Percentiles rank a stretch among this genome's conserved stretches.
These are phyloP conservation scores for Atrina japonica DNA, from an alignment of 2,888 invertebrate genomes.

Conservation along the genomic window DNA sequence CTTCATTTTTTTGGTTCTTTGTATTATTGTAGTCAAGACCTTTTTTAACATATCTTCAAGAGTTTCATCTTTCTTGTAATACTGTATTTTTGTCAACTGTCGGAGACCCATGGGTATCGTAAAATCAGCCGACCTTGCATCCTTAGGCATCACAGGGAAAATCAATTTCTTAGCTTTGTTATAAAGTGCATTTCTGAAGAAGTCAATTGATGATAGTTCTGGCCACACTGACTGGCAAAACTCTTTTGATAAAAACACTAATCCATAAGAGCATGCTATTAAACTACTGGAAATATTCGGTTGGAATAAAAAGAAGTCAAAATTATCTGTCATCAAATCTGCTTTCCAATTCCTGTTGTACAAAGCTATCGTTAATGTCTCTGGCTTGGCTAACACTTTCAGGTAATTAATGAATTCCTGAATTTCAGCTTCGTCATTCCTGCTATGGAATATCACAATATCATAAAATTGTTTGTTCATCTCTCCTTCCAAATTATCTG, in stretches of 20 bases:
- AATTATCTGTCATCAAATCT: no score
- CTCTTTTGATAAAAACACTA: slow-evolving; percentile 10
- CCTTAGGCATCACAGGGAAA: slow-evolving; percentile 5
- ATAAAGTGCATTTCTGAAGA: slow-evolving; percentile 12
- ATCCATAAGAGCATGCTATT: background rate
- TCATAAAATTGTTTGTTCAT: no score
- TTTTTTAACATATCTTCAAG: background rate
- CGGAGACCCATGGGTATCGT: slow-evolving; percentile 11
- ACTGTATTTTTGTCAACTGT: slow-evolving; percentile 3
- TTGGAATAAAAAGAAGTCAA: background rate
- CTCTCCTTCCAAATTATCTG: no score
- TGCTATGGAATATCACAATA: no score
- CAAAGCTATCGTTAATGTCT: no score
- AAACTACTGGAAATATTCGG: background rate
- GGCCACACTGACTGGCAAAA: slow-evolving; percentile 7
- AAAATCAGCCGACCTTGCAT: background rate
- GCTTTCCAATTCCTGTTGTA: no score
- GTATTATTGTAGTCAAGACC: background rate
- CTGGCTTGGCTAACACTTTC: no score
- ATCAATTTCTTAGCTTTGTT: background rate
- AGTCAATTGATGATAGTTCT: background rate
- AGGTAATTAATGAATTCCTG: no score
- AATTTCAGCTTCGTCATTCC: no score
- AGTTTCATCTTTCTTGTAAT: slow-evolving; percentile 16
- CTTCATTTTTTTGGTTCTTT: background rate